Conservation (phyloP, 2,888 invertebrate genomes). For the Steromphala cineraria region DNA sequence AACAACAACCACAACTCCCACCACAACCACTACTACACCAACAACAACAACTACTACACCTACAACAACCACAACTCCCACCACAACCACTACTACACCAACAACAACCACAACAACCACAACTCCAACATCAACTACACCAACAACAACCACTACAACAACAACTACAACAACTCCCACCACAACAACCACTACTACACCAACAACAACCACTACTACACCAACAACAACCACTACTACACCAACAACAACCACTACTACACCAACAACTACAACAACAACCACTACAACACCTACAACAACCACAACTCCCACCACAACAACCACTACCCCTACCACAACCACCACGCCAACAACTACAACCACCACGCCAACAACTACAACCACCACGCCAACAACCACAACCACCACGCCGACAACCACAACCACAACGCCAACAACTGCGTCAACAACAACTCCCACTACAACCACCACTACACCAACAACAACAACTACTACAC, state of each 20-base stretch:
- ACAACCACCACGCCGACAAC: not conserved
- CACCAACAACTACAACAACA: not conserved
- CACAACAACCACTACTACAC: not conserved
- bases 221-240: not conserved
- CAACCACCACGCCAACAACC: conserved; percentile 2
- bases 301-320: not conserved
- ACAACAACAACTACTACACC: not conserved
- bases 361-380: not conserved
- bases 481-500: not conserved
- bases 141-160: not conserved
- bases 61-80: not conserved
- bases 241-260: not conserved
- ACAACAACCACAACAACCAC: not conserved
- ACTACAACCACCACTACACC: not conserved
- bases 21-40: not conserved
- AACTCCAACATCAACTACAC: not conserved
- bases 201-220: not conserved
- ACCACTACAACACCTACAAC: not conserved
- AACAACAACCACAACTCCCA: not conserved
- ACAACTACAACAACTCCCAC: not conserved
- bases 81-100: not conserved
- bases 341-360: not conserved
- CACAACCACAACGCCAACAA: not conserved
- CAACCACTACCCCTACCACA: not conserved
- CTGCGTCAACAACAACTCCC: not conserved